Base-by-base conservation (phyloP, 2,797 vertebrate species). In the Carduelis carduelis region DNA sequence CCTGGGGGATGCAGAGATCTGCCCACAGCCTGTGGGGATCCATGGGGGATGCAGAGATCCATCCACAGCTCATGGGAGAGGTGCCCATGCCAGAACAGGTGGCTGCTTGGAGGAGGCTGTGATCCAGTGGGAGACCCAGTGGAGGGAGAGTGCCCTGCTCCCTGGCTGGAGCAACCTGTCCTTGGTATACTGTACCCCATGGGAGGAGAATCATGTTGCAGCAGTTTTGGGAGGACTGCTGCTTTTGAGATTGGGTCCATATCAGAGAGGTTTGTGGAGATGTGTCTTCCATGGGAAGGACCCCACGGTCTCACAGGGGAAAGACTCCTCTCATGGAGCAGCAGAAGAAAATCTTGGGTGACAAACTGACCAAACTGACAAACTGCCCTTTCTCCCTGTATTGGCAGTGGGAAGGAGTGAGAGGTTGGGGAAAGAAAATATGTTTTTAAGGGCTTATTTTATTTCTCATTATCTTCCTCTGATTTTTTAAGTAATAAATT, bases 341-440 rank as follows among this genome's bases (percentile, higher is more conserved):
- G 4, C 6, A 0, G 59, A 34, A 43, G 32, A 23, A 63, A 43
- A 63, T 23, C 24, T 52, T 13, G 2, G 2, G 32, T 53, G 59
- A 43, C 3, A 4, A 79, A 7, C 50, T 66, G 41, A 27, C 22
- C 27, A 53, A 53, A 32, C 12, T 53, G 52, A 21, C 19, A 55
- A n/a, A n/a, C 21, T 55, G 32, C 13, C 32, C 32, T 55, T 55
- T 55, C 53, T 55, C 53, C 53, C 53, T 55, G 53, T 32, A 55
- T n/a, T 55, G 53, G n/a, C 53, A n/a, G 53, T 55, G 32, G 20
- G 32, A 55, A 55, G 17, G 28, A 39, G 23, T 15, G 43, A 66
- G 18, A 5, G 18, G 14, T 1, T 66, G 52, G 34, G 34, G 28
- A 47, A 47, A 56, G 52, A n/a, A 47, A 56, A 47, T 35, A 15